Evolutionary conservation across 1,140 invertebrate genomes (phyloP).

Genomic region (Pseudomyrmex cubaensis): DNA sequence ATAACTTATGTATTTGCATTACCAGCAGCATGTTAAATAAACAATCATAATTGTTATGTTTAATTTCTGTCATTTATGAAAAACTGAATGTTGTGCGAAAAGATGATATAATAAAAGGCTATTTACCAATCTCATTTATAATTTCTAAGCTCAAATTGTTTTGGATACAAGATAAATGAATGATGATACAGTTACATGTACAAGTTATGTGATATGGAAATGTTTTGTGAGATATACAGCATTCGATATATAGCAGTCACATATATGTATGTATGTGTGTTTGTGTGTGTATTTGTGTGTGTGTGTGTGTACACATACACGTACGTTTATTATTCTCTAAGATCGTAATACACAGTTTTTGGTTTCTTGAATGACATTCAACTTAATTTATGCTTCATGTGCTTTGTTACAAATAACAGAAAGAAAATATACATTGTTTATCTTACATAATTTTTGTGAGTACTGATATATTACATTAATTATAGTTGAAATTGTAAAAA

Average conservation of each 20-base stretch:
- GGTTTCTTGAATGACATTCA: constrained; percentile 65
- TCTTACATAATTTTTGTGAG: constrained; percentile 59
- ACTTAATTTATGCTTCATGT: constrained; percentile 71
- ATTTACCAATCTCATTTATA: background rate
- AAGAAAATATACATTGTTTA: constrained; percentile 64
- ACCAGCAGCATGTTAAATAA: constrained; percentile 58
- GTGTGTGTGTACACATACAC: constrained; percentile 69
- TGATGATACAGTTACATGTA: constrained; percentile 71
- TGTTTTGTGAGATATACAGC: constrained; percentile 72
- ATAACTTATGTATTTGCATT: constrained; percentile 50
- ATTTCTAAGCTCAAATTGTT: background rate
- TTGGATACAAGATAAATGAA: constrained; percentile 13
- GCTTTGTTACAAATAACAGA: constrained; percentile 67
- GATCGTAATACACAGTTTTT: constrained; percentile 72
- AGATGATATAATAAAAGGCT: background rate
- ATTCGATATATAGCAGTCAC: background rate
- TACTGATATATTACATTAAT: constrained; percentile 73
- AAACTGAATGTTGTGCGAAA: background rate
- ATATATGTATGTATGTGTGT: too few species aligned
- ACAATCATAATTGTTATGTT: constrained; percentile 16
- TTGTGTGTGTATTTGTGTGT: too few species aligned
- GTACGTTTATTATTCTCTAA: constrained; percentile 76
- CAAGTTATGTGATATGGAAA: constrained; percentile 79
- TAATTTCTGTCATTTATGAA: background rate
- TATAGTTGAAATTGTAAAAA: constrained; percentile 66